Evolutionary conservation across 2,888 invertebrate genomes (phyloP).

Genomic region (Notodonta ziczac): DNA sequence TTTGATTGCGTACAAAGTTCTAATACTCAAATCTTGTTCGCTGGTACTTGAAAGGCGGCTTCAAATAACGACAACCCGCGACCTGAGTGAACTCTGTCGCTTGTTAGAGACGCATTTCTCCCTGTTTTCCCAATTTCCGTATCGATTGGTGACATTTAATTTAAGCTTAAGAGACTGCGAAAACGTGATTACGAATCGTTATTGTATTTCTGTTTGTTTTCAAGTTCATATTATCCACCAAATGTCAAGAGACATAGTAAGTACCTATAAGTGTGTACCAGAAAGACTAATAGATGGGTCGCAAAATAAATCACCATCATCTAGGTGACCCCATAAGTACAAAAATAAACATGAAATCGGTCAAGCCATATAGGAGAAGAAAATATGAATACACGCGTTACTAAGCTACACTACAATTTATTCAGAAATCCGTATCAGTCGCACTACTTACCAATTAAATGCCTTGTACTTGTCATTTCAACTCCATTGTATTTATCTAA

Average conservation of each 20-base stretch:
- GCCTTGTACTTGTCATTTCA: too few relatives aligned
- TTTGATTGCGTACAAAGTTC: constrained; percentile 1
- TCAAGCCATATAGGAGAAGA: too few relatives aligned
- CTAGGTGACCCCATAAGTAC: too few relatives aligned
- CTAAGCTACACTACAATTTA: too few relatives aligned
- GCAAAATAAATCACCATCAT: too few relatives aligned
- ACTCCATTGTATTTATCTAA: too few relatives aligned
- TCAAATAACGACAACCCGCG: constrained; percentile 1
- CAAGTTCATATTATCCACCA: not conserved
- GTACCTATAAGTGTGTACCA: too few relatives aligned
- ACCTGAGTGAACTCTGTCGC: constrained; percentile 10
- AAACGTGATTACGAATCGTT: not conserved
- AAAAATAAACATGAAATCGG: too few relatives aligned
- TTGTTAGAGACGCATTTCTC: constrained; percentile 29
- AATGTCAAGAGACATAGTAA: not conserved
- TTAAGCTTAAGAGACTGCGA: constrained; percentile 46
- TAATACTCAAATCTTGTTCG: constrained; percentile 3
- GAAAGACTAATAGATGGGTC: too few relatives aligned
- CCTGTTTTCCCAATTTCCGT: constrained; percentile 53
- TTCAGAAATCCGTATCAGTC: too few relatives aligned
- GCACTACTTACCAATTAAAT: too few relatives aligned
- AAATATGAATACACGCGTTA: too few relatives aligned
- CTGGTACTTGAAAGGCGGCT: constrained; percentile 12
- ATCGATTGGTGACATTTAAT: constrained; percentile 60
- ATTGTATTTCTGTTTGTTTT: not conserved